Evolutionary conservation across 2,888 invertebrate genomes (phyloP).

Genomic region (Pinctada fucata): DNA sequence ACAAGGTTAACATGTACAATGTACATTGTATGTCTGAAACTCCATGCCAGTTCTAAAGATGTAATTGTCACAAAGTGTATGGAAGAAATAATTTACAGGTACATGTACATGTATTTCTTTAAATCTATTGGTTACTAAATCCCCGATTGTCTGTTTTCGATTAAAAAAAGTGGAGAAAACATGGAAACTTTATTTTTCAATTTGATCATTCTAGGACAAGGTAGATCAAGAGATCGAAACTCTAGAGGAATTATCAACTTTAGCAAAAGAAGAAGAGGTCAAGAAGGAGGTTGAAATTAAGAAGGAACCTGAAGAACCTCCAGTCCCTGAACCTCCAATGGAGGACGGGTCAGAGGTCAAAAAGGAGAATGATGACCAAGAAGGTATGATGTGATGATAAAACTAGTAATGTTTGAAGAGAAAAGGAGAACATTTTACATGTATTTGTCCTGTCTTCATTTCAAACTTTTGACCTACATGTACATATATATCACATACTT

Average conservation of each 20-base stretch:
- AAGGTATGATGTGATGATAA: conserved; percentile 8
- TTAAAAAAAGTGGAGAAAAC: no score
- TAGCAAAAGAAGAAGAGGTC: conserved; percentile 21
- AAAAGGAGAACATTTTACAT: not conserved
- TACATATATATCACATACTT: no score
- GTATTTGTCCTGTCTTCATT: no score
- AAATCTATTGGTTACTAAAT: no score
- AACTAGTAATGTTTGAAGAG: not conserved
- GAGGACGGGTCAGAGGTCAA: conserved; percentile 51
- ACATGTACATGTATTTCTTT: no score
- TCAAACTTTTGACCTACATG: no score
- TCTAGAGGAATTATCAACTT: conserved; percentile 9
- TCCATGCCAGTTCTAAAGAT: no score
- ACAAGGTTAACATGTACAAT: no score
- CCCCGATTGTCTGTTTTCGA: no score
- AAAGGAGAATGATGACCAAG: conserved; percentile 55
- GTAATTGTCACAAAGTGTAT: no score
- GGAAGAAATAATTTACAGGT: no score
- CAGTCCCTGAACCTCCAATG: conserved; percentile 10
- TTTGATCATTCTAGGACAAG: conserved; percentile 32
- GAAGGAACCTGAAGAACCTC: conserved; percentile 50
- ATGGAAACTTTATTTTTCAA: not conserved
- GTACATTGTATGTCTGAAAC: no score
- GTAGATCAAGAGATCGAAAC: conserved; percentile 46
- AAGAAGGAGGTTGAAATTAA: conserved; percentile 55